Base-by-base conservation (phyloP, 2,113 vertebrate species). In the Fukomys damarensis region DNA sequence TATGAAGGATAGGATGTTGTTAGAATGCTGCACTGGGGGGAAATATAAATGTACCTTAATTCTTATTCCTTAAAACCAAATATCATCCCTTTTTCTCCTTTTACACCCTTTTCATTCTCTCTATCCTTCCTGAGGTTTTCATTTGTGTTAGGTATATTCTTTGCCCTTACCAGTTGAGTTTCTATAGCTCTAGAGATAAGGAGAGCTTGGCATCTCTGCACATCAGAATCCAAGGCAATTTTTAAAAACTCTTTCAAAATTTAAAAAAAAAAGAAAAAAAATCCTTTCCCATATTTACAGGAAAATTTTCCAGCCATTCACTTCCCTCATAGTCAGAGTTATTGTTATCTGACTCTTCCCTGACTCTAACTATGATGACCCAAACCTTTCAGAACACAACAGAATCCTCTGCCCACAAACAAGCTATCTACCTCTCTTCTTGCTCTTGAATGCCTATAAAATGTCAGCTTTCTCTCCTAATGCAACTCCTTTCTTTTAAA, bases 301-400 rank as follows among this genome's bases (percentile, higher is more conserved):
- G 77, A 88, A 72, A 22, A 17, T 9, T 43, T 4, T 35, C 22
- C 59, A 70, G 12, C 32, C 20, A 35, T 14, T 22, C 32, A 86
- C 52, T 89, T 72, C 74, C 32, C 17, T 94, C 7, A 11, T 2
- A 56, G n/a, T 38, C 20, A 41, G 28, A 30, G 38, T 77, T 86
- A 72, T 86, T 94, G 88, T 77, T 68, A 19, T 28, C 32, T 46
- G 28, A 56, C 35, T 95, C 63, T 26, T 94, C 20, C 46, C 43
- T 63, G 22, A 1, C 38, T 91, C 35, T 63, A 49, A 30, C 43
- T 70, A 8, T 43, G 32, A 46, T 88, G 61, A 87, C 49, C 70
- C 70, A 89, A 68, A 86, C 84, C 88, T 92, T 89, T 92, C 46
- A 91, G 91, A 91, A 93, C 13, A 52, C 17, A 91, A 91, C 35